Evolutionary conservation across 2,888 invertebrate species (phyloP).

Genomic region (Priocnemis perturbator): DNA sequence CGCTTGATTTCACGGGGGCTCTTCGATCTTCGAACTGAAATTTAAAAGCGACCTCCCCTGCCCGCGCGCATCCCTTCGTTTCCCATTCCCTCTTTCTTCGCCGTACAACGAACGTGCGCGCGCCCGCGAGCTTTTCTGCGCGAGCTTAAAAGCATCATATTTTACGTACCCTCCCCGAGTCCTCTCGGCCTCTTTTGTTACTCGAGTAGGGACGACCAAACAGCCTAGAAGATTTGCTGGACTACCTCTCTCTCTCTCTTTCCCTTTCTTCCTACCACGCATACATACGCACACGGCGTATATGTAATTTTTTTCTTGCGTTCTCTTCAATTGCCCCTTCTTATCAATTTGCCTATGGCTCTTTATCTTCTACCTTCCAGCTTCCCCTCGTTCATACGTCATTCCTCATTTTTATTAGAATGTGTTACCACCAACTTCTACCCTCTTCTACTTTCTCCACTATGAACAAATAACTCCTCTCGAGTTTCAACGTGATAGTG

Average conservation of each 20-base stretch:
- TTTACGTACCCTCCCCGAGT: constrained; percentile 52
- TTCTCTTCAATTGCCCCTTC: constrained; percentile 18
- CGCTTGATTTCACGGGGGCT: constrained; percentile 63
- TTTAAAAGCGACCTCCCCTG: constrained; percentile 62
- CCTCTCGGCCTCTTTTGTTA: constrained; percentile 36
- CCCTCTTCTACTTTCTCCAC: too few relatives aligned
- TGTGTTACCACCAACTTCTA: too few relatives aligned
- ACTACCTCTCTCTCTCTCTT: constrained; percentile 30
- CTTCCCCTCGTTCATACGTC: constrained; percentile 3
- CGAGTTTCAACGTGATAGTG: too few relatives aligned
- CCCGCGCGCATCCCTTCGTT: neutral
- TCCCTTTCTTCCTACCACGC: constrained; percentile 14
- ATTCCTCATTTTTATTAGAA: neutral
- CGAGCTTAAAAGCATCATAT: constrained; percentile 70
- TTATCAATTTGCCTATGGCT: constrained; percentile 12
- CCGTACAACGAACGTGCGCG: neutral
- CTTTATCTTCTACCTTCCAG: constrained; percentile 14
- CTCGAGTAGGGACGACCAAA: constrained; percentile 48
- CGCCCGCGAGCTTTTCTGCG: constrained; percentile 33
- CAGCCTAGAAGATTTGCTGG: constrained; percentile 52
- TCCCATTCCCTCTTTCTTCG: constrained; percentile 18
- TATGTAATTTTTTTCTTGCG: constrained; percentile 4
- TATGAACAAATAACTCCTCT: too few relatives aligned
- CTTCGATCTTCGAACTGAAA: constrained; percentile 66
- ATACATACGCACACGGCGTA: too few relatives aligned